Conservation (phyloP, 2,888 invertebrate species). For the Zhuqinia jingwanae region DNA sequence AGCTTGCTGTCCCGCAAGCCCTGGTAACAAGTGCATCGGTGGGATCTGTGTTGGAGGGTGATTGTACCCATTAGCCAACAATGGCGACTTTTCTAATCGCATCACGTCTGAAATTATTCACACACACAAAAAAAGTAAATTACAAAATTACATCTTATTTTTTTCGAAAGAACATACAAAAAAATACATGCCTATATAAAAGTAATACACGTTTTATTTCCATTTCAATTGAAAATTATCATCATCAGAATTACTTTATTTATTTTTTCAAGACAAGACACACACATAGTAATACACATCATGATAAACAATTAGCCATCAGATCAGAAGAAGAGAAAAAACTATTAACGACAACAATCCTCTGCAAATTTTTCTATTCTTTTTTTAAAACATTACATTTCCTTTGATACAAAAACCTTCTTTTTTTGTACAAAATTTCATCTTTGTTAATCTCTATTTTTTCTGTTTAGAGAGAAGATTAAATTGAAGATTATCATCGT, state of each 20-base stretch:
- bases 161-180: too few relatives aligned
- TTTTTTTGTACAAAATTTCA: not conserved
- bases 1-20: constrained; percentile 82
- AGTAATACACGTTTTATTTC: not conserved
- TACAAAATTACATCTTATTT: too few relatives aligned
- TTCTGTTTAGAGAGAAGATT: constrained; percentile 9
- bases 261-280: too few relatives aligned
- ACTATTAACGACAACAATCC: constrained; percentile 24
- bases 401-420: not conserved
- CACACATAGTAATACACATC: too few relatives aligned
- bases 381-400: not conserved
- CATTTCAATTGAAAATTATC: not conserved
- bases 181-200: too few relatives aligned
- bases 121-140: constrained; percentile 6
- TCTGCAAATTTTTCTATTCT: too few relatives aligned
- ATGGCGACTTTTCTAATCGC: constrained; percentile 94
- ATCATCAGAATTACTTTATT: not conserved
- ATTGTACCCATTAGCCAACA: constrained; percentile 96
- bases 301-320: not conserved
- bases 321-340: not conserved
- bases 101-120: constrained; percentile 78
- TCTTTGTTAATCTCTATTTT: too few relatives aligned
- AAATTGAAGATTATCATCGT: constrained; percentile 52
- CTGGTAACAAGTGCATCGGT: constrained; percentile 97
- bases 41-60: constrained; percentile 95